Conservation (phyloP, 2,113 vertebrate genomes). For the Mus pahari region DNA sequence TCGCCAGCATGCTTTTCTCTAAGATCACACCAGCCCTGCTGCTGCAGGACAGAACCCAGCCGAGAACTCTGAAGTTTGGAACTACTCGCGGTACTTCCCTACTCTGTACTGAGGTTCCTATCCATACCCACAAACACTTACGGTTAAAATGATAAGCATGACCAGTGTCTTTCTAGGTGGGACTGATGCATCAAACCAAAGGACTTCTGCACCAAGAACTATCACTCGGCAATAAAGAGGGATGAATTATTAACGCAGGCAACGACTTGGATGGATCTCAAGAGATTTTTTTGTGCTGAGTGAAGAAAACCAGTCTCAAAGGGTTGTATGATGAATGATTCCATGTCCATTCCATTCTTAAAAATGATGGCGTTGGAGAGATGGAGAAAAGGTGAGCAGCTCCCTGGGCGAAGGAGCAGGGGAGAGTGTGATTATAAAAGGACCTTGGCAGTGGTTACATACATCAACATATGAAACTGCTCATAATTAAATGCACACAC, state of each 20-base stretch:
- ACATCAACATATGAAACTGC: neutral
- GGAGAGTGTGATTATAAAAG: neutral
- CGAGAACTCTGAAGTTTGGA: neutral
- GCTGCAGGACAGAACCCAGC: neutral
- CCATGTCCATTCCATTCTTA: neutral
- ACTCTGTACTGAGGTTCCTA: neutral
- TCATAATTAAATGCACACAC: neutral
- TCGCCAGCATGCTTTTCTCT: neutral
- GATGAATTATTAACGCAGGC: neutral
- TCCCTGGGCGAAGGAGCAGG: neutral
- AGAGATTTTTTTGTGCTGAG: constrained; percentile 8
- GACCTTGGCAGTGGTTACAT: neutral
- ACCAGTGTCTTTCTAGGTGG: neutral
- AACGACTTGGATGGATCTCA: constrained; percentile 37
- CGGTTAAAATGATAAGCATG: neutral
- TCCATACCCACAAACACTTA: neutral
- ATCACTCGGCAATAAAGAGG: neutral
- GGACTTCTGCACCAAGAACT: neutral
- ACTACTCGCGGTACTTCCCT: neutral
- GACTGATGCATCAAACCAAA: neutral
- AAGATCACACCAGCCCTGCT: neutral
- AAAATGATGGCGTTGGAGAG: neutral
- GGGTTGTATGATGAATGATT: neutral
- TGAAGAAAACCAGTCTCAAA: constrained; percentile 12
- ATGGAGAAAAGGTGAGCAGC: neutral